Evolutionary conservation across 2,797 vertebrate species (phyloP).

Genomic region (Microctenopoma steveboyesi): DNA sequence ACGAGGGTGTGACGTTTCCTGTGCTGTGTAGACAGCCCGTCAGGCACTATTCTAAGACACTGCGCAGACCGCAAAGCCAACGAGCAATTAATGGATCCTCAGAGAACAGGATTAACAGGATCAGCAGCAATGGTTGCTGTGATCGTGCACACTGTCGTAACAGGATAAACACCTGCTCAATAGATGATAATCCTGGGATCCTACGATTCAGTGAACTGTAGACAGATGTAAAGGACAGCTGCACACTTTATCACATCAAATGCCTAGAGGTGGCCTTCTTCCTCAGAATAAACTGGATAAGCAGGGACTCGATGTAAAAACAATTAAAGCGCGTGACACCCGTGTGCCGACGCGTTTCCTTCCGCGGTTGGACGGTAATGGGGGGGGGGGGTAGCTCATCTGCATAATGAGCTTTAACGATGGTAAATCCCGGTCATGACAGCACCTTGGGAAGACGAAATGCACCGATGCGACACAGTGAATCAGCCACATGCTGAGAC

Average conservation of each 20-base stretch:
- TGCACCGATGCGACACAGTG: constrained; percentile 42
- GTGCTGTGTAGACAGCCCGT: neutral
- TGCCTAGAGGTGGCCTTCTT: neutral
- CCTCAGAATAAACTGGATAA: neutral
- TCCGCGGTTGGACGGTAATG: constrained; percentile 36
- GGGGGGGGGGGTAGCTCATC: constrained; percentile 40
- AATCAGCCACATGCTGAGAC: constrained; percentile 65
- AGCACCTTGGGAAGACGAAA: constrained; percentile 56
- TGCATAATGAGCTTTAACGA: constrained; percentile 60
- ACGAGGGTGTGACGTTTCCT: constrained; percentile 17
- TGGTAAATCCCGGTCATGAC: constrained; percentile 59
- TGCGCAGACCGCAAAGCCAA: neutral
- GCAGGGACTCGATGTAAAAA: constrained; percentile 23
- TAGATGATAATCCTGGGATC: constrained; percentile 14
- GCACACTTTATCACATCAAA: neutral
- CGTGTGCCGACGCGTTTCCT: constrained; percentile 35
- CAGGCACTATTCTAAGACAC: neutral
- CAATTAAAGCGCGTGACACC: constrained; percentile 40
- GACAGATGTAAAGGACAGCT: constrained; percentile 3
- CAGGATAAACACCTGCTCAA: constrained; percentile 36
- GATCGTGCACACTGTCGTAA: neutral
- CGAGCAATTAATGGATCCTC: constrained; percentile 14
- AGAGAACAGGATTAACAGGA: constrained; percentile 21
- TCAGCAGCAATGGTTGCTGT: constrained; percentile 7
- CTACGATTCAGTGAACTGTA: constrained; percentile 27